Evolutionary conservation across 2,797 vertebrate genomes (phyloP), one percentile per base, ranked within the genome.

Genomic region (Lemur catta): DNA sequence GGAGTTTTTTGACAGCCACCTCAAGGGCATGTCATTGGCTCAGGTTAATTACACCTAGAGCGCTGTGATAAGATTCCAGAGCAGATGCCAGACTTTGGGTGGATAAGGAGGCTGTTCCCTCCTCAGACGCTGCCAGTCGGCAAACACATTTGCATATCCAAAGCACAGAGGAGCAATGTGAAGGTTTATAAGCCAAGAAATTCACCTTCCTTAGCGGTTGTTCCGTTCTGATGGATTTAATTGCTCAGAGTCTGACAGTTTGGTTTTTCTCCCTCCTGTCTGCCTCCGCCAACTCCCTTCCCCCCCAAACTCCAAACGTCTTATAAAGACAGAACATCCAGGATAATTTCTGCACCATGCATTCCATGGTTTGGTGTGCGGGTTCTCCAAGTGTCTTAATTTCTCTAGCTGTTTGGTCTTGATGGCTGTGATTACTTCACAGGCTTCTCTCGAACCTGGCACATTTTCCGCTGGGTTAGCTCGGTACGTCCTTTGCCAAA

Each of bases 141-240:
- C 91, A 85, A 67, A 80, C 41, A 6, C 4, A 96, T 96, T 97
- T 97, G 94, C 95, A 97, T 97, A 97, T 87, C 79, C 74, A 93
- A 97, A 81, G 93, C 97, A 90, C 96, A 75, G 94, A 97, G 95
- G 97, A 96, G 93, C 85, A 6, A 33, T 85, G 84, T 6, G 35
- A 59, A 88, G 92, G 94, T 97, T 97, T 97, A 97, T 96, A 96
- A 97, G 86, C 94, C 95, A 97, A 81, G 91, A 97, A 95, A 97
- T 97, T 95, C 97, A 94, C 94, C 93, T 97, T 97, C 96, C 95
- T 94, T 94, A 87, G 96, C 24, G 22, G 71, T 91, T 75, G 95
- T 98, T 97, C 96, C 81, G 0, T 97, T 94, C 94, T 90, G 76
- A 96, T 93, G 80, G 91, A 88, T 89, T 97, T 97, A 96, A 97